Conservation (phyloP, 1,140 invertebrate species). For the Drosophila nikananu region DNA sequence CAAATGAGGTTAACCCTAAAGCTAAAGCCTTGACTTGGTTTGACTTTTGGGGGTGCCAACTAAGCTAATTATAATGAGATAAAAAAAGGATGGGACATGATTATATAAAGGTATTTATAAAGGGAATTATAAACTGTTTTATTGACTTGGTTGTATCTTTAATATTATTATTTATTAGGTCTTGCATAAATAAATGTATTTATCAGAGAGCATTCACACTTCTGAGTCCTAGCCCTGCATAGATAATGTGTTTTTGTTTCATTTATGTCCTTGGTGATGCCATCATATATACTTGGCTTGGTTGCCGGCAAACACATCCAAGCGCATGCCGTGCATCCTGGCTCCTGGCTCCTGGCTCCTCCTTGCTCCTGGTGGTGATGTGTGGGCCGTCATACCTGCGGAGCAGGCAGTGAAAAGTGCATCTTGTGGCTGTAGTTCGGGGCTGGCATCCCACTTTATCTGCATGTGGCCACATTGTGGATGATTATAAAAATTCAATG, state of each 20-base stretch:
- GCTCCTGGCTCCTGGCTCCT: not conserved
- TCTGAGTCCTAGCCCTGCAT: not conserved
- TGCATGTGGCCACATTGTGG: conserved; percentile 46
- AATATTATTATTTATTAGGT: not conserved
- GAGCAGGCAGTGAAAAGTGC: conserved; percentile 27
- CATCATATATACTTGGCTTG: conserved; percentile 27
- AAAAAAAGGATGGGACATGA: not conserved
- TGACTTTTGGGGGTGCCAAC: not conserved
- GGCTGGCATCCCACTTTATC: conserved; percentile 21
- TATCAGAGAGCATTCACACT: not conserved
- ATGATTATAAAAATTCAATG: conserved; percentile 68
- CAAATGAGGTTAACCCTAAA: conserved; percentile 9
- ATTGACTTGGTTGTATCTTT: no score
- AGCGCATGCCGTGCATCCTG: not conserved
- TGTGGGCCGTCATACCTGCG: conserved; percentile 43
- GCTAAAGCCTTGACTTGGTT: not conserved
- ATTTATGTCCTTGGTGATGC: conserved; percentile 67
- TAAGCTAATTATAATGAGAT: not conserved
- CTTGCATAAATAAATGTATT: not conserved
- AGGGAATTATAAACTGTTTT: no score
- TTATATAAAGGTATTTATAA: not conserved
- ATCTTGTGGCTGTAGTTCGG: not conserved
- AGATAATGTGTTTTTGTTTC: conserved; percentile 63
- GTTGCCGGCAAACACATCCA: conserved; percentile 19
- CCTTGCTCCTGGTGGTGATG: conserved; percentile 15